phyloP scores from a whole-genome alignment of 1,140 invertebrate genomes.

The Drosophila equinoxialis region DNA sequence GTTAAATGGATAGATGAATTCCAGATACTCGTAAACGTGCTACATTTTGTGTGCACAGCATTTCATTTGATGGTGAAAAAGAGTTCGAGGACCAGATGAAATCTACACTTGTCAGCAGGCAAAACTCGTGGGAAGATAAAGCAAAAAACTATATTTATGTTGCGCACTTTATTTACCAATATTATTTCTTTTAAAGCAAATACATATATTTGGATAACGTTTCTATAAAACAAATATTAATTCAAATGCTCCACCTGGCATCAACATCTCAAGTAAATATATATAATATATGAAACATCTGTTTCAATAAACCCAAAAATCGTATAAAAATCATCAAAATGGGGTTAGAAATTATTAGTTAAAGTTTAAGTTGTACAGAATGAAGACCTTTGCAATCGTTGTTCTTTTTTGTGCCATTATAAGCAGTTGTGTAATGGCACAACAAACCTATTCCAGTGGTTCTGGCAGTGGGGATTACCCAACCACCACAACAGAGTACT shows the following conservation, averaged over 20 bases:
- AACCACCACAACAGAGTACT: neutral
- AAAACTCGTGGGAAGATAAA: slow-evolving; percentile 1
- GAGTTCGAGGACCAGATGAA: slow-evolving; percentile 17
- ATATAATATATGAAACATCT: neutral
- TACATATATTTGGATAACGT: too few species aligned
- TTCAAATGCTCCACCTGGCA: neutral
- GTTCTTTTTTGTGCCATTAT: neutral
- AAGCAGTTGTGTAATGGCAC: neutral
- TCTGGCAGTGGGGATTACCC: neutral
- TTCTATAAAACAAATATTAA: neutral
- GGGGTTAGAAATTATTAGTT: neutral
- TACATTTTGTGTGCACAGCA: slow-evolving; percentile 61
- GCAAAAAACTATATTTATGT: neutral
- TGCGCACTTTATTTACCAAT: neutral
- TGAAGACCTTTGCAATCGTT: neutral
- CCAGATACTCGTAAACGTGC: slow-evolving; percentile 69
- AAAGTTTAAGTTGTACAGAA: neutral
- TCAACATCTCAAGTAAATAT: too few species aligned
- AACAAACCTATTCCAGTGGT: neutral
- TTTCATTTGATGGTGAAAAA: slow-evolving; percentile 68
- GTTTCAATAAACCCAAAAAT: slow-evolving; percentile 1
- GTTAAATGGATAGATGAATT: slow-evolving; percentile 17
- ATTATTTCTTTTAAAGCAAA: too few species aligned
- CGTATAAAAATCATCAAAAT: too few species aligned
- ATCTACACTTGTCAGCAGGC: slow-evolving; percentile 36